Conservation (phyloP, 2,888 invertebrate species). For the Folsomia manolachei region DNA sequence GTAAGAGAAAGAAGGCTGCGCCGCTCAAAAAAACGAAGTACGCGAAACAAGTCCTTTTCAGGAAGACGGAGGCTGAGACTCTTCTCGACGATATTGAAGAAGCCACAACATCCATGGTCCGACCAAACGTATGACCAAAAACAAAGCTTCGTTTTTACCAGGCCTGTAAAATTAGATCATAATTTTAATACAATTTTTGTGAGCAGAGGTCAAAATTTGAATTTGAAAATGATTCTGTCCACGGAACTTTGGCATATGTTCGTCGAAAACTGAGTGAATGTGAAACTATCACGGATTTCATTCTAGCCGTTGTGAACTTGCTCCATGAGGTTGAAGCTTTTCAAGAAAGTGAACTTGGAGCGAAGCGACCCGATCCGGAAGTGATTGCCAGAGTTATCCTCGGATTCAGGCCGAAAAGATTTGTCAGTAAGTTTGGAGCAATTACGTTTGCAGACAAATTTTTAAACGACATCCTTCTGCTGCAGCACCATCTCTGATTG, state of each 20-base stretch:
- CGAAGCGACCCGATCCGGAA: background rate
- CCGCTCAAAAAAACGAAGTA: background rate
- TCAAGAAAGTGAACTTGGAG: background rate
- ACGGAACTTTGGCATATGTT: background rate
- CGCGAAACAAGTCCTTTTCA: background rate
- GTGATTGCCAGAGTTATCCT: background rate
- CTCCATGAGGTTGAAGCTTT: background rate
- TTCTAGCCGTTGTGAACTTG: background rate
- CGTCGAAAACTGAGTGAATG: background rate
- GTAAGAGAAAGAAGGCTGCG: background rate
- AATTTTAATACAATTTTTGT: background rate
- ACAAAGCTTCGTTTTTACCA: background rate
- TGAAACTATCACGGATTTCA: background rate
- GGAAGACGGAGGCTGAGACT: background rate
- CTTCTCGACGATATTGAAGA: background rate
- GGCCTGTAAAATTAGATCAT: no score
- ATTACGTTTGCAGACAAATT: no score
- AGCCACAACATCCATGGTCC: background rate
- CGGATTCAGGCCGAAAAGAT: background rate
- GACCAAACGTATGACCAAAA: background rate
- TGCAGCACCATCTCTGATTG: background rate
- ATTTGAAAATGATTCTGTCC: background rate
- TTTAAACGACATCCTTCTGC: no score
- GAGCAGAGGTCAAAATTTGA: background rate
- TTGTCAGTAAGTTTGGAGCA: constrained; percentile 1